Evolutionary conservation across 2,113 vertebrate genomes (phyloP).

Genomic region (Brienomyrus brachyistius): DNA sequence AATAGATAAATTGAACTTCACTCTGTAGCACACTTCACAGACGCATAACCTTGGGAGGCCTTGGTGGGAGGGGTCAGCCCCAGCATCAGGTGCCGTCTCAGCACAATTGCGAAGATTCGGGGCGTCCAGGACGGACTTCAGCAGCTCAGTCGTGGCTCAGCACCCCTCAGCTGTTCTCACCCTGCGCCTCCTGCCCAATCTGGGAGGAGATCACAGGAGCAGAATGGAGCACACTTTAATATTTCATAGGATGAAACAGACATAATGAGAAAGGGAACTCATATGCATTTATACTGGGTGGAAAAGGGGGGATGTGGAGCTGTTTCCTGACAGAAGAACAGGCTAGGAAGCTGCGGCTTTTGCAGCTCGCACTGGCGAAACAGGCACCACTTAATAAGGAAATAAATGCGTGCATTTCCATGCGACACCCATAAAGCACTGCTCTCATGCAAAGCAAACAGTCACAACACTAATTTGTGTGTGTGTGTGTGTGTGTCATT

Average conservation of each 20-base stretch:
- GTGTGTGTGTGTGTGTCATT: not conserved
- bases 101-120: not conserved
- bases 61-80: not conserved
- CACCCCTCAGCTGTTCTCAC: not conserved
- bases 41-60: not conserved
- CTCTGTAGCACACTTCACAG: not conserved
- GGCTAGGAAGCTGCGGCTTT: not conserved
- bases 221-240: not conserved
- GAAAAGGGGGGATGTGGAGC: not conserved
- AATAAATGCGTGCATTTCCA: not conserved
- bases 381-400: not conserved
- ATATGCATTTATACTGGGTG: not conserved
- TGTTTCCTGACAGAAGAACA: not conserved
- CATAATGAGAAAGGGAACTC: not conserved
- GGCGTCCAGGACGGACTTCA: not conserved
- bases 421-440: not conserved
- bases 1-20: not conserved
- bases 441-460: not conserved
- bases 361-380: not conserved
- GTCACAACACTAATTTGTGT: not conserved
- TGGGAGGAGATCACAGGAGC: slow-evolving; percentile 6
- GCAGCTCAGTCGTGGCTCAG: not conserved
- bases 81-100: not conserved
- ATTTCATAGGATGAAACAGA: not conserved
- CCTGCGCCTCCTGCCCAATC: not conserved